Evolutionary conservation across 2,797 vertebrate genomes (phyloP).

Genomic region (Taeniopygia guttata): DNA sequence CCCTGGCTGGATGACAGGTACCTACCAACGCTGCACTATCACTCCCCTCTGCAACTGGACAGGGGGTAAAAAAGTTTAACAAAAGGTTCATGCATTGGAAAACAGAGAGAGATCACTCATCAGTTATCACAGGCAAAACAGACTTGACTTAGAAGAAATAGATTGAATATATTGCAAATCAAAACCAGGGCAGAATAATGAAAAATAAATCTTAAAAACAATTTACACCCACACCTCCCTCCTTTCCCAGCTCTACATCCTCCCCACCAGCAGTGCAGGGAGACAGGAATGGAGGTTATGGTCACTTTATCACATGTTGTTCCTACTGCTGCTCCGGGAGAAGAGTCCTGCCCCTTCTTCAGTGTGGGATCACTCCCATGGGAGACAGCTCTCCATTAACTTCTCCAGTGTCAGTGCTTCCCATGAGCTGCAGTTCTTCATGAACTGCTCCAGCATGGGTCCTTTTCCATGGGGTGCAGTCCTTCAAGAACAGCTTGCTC

Average conservation of each 20-base stretch:
- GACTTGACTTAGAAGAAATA: neutral
- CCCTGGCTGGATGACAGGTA: neutral
- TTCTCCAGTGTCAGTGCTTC: neutral
- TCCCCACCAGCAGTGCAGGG: neutral
- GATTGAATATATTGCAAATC: neutral
- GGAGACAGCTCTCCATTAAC: neutral
- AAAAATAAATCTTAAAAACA: neutral
- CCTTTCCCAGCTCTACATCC: neutral
- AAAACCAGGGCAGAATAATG: neutral
- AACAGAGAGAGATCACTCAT: neutral
- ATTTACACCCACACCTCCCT: neutral
- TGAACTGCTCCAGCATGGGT: neutral
- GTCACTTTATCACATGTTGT: no score
- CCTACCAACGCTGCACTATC: neutral
- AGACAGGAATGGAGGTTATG: neutral
- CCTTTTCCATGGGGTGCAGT: neutral
- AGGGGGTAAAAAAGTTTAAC: neutral
- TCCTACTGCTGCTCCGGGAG: neutral
- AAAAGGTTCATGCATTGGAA: neutral
- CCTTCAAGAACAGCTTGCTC: neutral
- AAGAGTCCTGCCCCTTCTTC: neutral
- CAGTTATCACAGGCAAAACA: neutral
- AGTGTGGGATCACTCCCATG: fast-evolving
- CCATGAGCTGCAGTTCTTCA: neutral
- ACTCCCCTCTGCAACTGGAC: neutral